A percentile compares a stretch with the other conserved stretches of the same genome.
Evolutionary conservation across 2,888 invertebrate species (phyloP).

Genomic region (Ryuthela nishihirai): DNA sequence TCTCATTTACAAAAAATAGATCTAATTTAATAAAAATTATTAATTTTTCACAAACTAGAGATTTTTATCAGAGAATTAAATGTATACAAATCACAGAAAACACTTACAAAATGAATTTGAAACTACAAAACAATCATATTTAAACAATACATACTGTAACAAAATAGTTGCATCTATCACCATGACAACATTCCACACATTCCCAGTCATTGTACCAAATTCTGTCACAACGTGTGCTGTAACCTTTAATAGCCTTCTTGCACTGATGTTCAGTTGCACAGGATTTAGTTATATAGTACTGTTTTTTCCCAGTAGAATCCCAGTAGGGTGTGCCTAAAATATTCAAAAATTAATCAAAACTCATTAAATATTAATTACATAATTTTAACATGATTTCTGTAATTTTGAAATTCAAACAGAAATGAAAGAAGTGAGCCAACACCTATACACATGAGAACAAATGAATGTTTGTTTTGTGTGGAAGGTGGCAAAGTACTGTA

Average conservation of each 20-base stretch:
- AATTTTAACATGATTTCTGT: conserved; percentile 2
- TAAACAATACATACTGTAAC: conserved; percentile 76
- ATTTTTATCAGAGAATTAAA: too few relatives aligned
- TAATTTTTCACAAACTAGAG: too few relatives aligned
- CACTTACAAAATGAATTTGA: neutral
- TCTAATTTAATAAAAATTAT: too few relatives aligned
- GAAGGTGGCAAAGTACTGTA: neutral
- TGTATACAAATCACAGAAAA: neutral
- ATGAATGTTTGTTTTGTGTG: neutral
- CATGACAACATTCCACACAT: conserved; percentile 92
- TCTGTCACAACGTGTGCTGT: conserved; percentile 76
- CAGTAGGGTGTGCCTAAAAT: conserved; percentile 80
- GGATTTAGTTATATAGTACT: conserved; percentile 85
- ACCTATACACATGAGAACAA: neutral
- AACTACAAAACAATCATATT: too few relatives aligned
- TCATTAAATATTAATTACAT: neutral
- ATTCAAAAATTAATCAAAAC: neutral
- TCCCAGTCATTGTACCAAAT: conserved; percentile 95
- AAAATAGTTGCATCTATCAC: conserved; percentile 92
- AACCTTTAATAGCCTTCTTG: conserved; percentile 63
- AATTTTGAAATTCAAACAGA: neutral
- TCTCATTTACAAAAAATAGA: too few relatives aligned
- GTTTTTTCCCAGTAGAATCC: conserved; percentile 87
- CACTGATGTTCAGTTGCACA: conserved; percentile 81
- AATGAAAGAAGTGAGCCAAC: neutral